A percentile compares a stretch with the other conserved stretches of the same genome.
These are phyloP conservation scores for Protonemura montana DNA, from an alignment of 2,888 invertebrate genomes.

Conservation along the genomic window DNA sequence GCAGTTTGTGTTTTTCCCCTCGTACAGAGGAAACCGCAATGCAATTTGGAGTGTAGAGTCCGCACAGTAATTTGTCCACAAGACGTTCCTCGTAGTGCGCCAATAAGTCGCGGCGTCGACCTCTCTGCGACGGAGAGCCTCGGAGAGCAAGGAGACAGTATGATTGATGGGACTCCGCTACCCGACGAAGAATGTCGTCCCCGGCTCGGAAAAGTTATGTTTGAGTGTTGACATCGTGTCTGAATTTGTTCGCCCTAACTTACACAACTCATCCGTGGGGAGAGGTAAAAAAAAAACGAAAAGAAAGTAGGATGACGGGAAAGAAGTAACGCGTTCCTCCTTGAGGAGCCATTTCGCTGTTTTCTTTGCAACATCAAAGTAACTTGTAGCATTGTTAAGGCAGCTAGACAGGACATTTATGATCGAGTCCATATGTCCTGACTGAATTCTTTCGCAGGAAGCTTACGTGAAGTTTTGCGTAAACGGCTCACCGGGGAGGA, in stretches of 20 bases:
- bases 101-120: not conserved
- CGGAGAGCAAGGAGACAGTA: not conserved
- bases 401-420: not conserved
- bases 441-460: not conserved
- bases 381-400: not conserved
- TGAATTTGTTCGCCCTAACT: slow-evolving; percentile 12
- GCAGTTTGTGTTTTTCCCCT: not conserved
- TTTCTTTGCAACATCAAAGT: not conserved
- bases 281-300: not conserved
- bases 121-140: not conserved
- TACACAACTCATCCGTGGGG: not conserved
- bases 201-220: not conserved
- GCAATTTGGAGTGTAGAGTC: not conserved
- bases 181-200: not conserved
- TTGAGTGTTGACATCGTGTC: not conserved
- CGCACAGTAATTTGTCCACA: not conserved
- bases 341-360: not conserved
- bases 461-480: not conserved
- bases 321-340: not conserved
- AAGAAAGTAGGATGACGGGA: not conserved
- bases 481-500: not conserved
- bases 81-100: not conserved
- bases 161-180: not conserved
- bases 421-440: not conserved
- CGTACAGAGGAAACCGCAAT: not conserved